These are phyloP conservation scores for Odontocerum albicorne DNA, from an alignment of 2,888 invertebrate species.

Conservation along the genomic window DNA sequence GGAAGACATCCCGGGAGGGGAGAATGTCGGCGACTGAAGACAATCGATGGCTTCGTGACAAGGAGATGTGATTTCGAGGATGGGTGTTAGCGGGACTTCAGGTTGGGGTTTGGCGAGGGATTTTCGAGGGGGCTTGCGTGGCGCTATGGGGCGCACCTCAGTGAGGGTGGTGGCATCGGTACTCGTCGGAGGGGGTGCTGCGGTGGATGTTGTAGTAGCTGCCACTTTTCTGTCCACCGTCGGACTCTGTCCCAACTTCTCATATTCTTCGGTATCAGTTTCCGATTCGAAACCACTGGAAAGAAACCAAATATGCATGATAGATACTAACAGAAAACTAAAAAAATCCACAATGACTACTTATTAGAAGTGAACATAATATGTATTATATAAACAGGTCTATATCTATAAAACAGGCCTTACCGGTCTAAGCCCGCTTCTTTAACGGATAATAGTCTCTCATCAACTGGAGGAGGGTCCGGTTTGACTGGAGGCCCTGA, in stretches of 20 bases:
- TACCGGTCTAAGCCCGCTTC: constrained; percentile 43
- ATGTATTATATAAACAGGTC: too few species aligned
- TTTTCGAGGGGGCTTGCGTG: constrained; percentile 17
- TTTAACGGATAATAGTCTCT: constrained; percentile 44
- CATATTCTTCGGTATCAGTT: constrained; percentile 82
- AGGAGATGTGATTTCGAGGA: constrained; percentile 13
- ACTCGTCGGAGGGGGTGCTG: constrained; percentile 48
- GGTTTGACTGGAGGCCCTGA: constrained; percentile 30
- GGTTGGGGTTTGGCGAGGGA: constrained; percentile 37
- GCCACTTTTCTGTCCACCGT: constrained; percentile 54
- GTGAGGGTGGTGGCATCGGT: constrained; percentile 40
- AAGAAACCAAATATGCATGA: too few species aligned
- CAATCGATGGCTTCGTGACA: constrained; percentile 8
- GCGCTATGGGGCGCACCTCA: constrained; percentile 19
- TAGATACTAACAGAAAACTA: too few species aligned
- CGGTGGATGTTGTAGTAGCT: constrained; percentile 63
- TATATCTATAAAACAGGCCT: constrained; percentile 4
- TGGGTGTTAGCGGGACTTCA: constrained; percentile 39
- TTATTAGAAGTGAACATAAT: too few species aligned
- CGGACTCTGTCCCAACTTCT: constrained; percentile 70
- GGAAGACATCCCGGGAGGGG: not conserved
- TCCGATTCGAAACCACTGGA: constrained; percentile 77
- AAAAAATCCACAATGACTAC: too few species aligned
- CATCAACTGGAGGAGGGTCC: constrained; percentile 43
- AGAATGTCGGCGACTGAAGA: not conserved